Base-by-base conservation (phyloP, 2,113 vertebrate species). In the Hippoglossus stenolepis region DNA sequence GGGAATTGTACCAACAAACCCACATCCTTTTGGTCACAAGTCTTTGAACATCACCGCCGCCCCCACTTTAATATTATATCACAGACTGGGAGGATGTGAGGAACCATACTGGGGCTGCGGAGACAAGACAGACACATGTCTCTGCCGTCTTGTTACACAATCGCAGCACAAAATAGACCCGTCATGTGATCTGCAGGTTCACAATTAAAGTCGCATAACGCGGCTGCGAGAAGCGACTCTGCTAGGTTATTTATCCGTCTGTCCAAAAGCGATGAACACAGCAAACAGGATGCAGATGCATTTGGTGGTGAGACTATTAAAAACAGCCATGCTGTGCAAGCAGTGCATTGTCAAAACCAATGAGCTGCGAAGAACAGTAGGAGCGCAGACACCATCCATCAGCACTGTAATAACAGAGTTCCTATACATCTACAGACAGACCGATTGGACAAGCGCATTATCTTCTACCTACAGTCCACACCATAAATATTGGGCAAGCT, bases 261-360 rank as follows among this genome's bases (percentile, higher is more conserved):
- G 76, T 47, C 40, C 15, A n/a, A 62, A 76, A 65, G 67, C n/a
- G 15, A 43, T 23, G 31, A 49, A n/a, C 57, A 53, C 35, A 53
- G 35, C 47, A 53, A 58, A 58, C 58, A 1, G 66, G 58, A 73
- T 60, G 70, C 70, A 43, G 61, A 76, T 73, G 23, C 1, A 15
- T 89, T 76, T 83, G 83, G 83, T 79, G 71, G 72, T 15, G 65
- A 81, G 65, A 38, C 75, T 63, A 86, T 89, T 90, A 76, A 84
- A 90, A 86, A 21, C 28, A 26, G 3, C 54, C 82, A 57, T 26
- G 79, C 87, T 86, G 88, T 72, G 86, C 5, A 12, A 77, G 65
- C 1, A 14, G 17, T 49, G 70, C 60, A 70, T 26, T 56, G 54
- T 79, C 67, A 31, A 65, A 80, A 65, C 60, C 73, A 40, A 67